Conservation (phyloP, 2,888 invertebrate genomes). For the Mechanitis messenoides region DNA sequence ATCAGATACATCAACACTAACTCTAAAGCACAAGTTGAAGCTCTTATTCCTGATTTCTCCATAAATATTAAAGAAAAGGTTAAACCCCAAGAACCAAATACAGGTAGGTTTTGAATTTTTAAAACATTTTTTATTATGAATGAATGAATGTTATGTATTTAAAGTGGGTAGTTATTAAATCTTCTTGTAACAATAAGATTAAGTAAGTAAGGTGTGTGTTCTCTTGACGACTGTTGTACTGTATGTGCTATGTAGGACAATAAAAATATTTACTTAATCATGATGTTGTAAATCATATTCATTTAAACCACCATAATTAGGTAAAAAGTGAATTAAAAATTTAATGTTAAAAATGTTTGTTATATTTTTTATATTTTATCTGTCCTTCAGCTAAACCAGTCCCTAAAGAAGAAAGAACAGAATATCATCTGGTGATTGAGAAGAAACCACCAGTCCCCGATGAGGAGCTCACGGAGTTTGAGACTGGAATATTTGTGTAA, state of each 20-base stretch:
- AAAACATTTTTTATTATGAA: neutral
- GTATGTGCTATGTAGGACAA: no score
- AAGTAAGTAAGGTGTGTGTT: no score
- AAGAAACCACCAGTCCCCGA: slow-evolving; percentile 28
- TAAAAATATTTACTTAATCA: no score
- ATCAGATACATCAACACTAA: slow-evolving; percentile 50
- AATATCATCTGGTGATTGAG: slow-evolving; percentile 21
- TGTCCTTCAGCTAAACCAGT: neutral
- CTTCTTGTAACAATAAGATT: no score
- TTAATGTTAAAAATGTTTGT: no score
- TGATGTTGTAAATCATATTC: no score
- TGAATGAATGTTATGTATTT: neutral
- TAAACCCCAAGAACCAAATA: slow-evolving; percentile 8
- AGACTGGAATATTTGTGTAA: slow-evolving; percentile 42
- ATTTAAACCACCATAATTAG: no score
- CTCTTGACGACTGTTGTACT: no score
- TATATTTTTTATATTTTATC: neutral
- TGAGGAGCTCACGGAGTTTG: slow-evolving; percentile 38
- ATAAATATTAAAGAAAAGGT: slow-evolving; percentile 7
- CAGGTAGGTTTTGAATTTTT: slow-evolving; percentile 10
- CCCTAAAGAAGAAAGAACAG: neutral
- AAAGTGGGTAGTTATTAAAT: no score
- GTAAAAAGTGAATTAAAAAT: no score
- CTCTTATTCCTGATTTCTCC: neutral
- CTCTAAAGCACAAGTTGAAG: slow-evolving; percentile 27